These are phyloP conservation scores for Apamea sordens DNA, from an alignment of 2,888 invertebrate species.

Conservation along the genomic window DNA sequence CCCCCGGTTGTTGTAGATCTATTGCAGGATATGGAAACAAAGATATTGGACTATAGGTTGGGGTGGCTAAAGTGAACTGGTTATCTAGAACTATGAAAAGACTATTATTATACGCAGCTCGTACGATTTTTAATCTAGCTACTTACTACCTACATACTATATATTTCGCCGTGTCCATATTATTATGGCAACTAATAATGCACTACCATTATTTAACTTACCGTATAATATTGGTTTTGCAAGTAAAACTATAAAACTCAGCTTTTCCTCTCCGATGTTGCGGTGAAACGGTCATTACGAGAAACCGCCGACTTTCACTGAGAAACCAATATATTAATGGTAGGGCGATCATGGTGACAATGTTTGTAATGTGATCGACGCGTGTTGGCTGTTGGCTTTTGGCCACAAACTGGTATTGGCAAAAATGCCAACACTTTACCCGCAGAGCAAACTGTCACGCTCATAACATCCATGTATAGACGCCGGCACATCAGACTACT, in stretches of 20 bases:
- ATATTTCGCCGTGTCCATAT: constrained; percentile 10
- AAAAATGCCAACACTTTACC: not conserved
- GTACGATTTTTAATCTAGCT: not conserved
- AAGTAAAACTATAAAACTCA: constrained; percentile 50
- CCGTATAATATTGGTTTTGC: constrained; percentile 60
- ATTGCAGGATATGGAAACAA: too few relatives aligned
- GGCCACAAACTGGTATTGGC: not conserved
- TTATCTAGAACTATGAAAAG: not conserved
- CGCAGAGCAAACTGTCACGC: not conserved
- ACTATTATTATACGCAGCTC: not conserved
- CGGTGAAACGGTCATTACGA: constrained; percentile 66
- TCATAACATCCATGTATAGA: not conserved
- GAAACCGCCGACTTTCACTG: constrained; percentile 68
- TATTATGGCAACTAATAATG: constrained; percentile 43
- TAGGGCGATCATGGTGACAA: constrained; percentile 53
- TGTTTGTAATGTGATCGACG: constrained; percentile 48
- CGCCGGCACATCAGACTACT: too few relatives aligned
- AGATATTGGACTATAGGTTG: too few relatives aligned
- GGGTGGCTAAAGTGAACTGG: not conserved
- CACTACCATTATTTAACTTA: constrained; percentile 48
- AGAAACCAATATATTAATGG: constrained; percentile 58
- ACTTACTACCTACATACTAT: not conserved
- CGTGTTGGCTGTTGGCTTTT: constrained; percentile 21
- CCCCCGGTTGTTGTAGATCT: too few relatives aligned
- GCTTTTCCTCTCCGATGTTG: constrained; percentile 66